Evolutionary conservation across 1,140 invertebrate genomes (phyloP), one percentile per base, ranked within the genome.

Genomic region (Belonocnema kinseyi): DNA sequence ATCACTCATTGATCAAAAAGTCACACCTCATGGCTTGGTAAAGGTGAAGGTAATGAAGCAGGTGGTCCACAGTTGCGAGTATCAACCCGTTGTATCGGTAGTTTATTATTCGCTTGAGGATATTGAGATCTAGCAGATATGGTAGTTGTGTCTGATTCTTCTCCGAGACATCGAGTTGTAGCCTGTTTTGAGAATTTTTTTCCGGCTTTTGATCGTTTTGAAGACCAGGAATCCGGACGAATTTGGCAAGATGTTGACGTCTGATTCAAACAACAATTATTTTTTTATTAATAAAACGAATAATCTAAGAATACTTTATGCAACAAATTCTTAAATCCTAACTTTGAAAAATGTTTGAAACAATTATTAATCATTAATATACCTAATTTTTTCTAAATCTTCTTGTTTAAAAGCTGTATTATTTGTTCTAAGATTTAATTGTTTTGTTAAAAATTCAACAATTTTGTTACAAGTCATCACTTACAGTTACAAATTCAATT

Each of bases 101-200:
- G 92, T 16, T 66, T 66, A 10, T 14, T 40, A 40, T n/a, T 66
- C 16, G 14, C 21, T 53, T 93, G 89, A 3, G 95, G 95, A 11
- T 92, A 93, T 1, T 93, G 93, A 0, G 95, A 95, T 11, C 95
- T 94, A 1, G 93, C 93, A 0, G 95, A 95, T 77, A 95, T 89
- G 0, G 95, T 95, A 0, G 92, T 93, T n/a, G 93, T 93, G 72
- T 95, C 94, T 2, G 94, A 95, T 73, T 92, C 93, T 19, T 91
- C 88, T 0, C 92, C 92, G n/a, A 92, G 91, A 10, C 91, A 92
- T 3, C 84, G 83, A 26, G 76, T 74, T 79, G 92, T 90, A 72
- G 86, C 91, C 80, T 72, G 88, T 52, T 78, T 78, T 19, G 83
- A 75, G 10, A 84, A 54, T 0, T 86, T 86, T 76, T 86, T 88